Evolutionary conservation across 2,113 vertebrate genomes (phyloP), one percentile per base, ranked within the genome.

Genomic region (Chlorocebus sabaeus): DNA sequence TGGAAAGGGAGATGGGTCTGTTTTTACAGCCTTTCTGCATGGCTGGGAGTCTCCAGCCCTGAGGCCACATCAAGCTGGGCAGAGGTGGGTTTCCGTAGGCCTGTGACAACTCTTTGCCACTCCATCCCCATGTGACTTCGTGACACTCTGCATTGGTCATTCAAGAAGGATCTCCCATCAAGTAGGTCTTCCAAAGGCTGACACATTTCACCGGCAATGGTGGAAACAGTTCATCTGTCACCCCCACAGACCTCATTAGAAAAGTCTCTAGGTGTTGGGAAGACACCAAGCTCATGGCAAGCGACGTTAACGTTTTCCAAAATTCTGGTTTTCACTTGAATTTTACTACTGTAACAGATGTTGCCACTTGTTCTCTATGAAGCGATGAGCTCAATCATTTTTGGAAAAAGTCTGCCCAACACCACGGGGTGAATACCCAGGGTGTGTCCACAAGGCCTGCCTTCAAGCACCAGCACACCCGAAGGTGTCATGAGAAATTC

Each of bases 151-250:
- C 0, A 4, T 27, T 35, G 14, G 40, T 32, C 4, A 0, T 0
- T 40, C 5, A 6, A 14, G 8, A 59, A 3, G 38, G 43, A 40
- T 25, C n/a, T 50, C 52, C 40, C 79, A 43, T 13, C 43, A 11
- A 38, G 48, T 20, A n/a, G 35, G 59, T 17, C 48, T 48, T n/a
- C 87, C 30, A 55, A 18, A 23, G 73, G 27, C 30, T 40, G 35
- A 55, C 6, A 8, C 0, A 0, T n/a, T 25, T 67, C 32, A 72
- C 2, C 2, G 45, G 40, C n/a, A 52, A 38, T 3, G 3, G 30
- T 1, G 1, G 10, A 27, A 22, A 27, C 16, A 6, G 5, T 27
- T 10, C 45, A 35, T 18, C 6, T 50, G 75, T 55, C 18, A 86
- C 23, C 45, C 72, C 59, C 23, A n/a, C 2, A 27, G 67, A 82